Base-by-base conservation (phyloP, 2,113 vertebrate genomes). In the Onychostoma macrolepis region DNA sequence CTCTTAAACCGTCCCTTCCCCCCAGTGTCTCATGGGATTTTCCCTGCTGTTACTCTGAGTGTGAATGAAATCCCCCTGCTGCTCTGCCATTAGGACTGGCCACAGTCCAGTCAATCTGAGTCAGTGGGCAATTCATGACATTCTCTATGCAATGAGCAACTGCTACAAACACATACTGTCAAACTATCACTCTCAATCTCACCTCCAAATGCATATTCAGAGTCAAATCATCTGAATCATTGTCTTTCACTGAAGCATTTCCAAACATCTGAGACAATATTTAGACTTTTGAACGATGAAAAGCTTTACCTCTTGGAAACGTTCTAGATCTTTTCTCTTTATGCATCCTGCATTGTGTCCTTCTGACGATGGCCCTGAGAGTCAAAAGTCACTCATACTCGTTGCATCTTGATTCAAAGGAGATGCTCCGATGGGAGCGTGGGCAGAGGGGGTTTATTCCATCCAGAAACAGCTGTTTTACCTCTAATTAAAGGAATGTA, bases 401-500 rank as follows among this genome's bases (percentile, higher is more conserved):
- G 33, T 83, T 82, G 43, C 75, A 26, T 88, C 77, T 85, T 67
- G 43, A 85, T 84, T 78, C 85, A 86, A 92, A 92, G 87, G 69
- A 30, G 74, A 56, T 69, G 80, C 71, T 76, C 90, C 84, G 85
- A 63, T 67, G n/a, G 45, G 85, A 78, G 86, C 83, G 78, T 50
- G 90, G 91, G 86, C 84, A 83, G 19, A 74, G 88, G 84, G 65
- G 71, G 36, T 89, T 86, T 11, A 82, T 85, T 81, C 86, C 56
- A 84, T 83, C 88, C 90, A 86, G 90, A 95, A 94, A 95, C 95
- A 95, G 92, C 92, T 95, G 94, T 93, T 94, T 93, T 88, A 82
- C 90, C 90, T 91, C 92, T 94, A 95, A 95, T 95, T 93, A 95
- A 95, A 94, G 93, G 91, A 86, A 91, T 92, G 91, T 91, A 95